Evolutionary conservation across 1,140 invertebrate genomes (phyloP).

Genomic region (Drosophila quadrilineata): DNA sequence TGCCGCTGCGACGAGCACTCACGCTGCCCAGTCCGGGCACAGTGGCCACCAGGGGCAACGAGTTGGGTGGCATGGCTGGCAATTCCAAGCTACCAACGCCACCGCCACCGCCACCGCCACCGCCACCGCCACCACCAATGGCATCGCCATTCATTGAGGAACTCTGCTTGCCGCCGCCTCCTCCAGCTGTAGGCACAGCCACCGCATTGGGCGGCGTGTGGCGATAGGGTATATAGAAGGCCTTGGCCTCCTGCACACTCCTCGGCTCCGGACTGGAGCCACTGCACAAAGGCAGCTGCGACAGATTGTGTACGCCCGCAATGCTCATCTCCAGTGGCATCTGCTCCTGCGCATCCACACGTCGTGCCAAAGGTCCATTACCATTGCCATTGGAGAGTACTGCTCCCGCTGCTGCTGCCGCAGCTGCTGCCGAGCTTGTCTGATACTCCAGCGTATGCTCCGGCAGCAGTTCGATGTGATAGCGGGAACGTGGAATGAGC

Average conservation of each 20-base stretch:
- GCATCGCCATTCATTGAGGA: slow-evolving; percentile 45
- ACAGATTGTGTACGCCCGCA: slow-evolving; percentile 64
- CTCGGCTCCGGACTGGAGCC: slow-evolving; percentile 59
- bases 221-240: slow-evolving; percentile 73
- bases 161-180: slow-evolving; percentile 52
- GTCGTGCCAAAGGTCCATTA: slow-evolving; percentile 42
- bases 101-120: background rate
- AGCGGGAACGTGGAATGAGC: slow-evolving; percentile 68
- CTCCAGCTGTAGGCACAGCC: slow-evolving; percentile 28
- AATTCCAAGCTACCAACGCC: slow-evolving; percentile 36
- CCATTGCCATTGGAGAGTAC: slow-evolving; percentile 65
- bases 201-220: slow-evolving; percentile 68
- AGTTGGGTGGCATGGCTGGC: slow-evolving; percentile 65
- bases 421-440: slow-evolving; percentile 52
- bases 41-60: slow-evolving; percentile 55
- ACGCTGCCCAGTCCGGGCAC: slow-evolving; percentile 46
- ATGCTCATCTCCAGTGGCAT: slow-evolving; percentile 55
- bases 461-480: slow-evolving; percentile 64
- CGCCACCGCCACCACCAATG: too few species aligned
- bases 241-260: slow-evolving; percentile 56
- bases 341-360: slow-evolving; percentile 23
- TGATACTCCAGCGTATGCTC: slow-evolving; percentile 65
- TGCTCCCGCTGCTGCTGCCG: slow-evolving; percentile 43
- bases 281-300: slow-evolving; percentile 62
- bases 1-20: slow-evolving; percentile 55